Evolutionary conservation across 2,113 vertebrate species (phyloP).

Genomic region (Ammodytes dubius): DNA sequence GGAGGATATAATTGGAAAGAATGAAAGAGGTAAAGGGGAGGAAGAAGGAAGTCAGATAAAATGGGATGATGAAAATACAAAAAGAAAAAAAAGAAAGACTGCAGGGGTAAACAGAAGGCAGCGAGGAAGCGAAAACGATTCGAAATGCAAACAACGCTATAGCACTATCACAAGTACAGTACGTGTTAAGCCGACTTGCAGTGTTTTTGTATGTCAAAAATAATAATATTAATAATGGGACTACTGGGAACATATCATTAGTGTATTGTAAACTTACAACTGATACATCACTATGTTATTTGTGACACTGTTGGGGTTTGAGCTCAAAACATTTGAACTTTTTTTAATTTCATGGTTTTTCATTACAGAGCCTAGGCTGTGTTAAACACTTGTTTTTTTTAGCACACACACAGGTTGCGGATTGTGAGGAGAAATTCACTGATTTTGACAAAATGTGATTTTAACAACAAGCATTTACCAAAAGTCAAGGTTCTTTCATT

Average conservation of each 20-base stretch:
- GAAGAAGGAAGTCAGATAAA: constrained; percentile 35
- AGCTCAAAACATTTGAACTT: neutral
- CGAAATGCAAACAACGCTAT: constrained; percentile 63
- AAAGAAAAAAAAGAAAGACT: constrained; percentile 39
- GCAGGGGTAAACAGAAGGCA: constrained; percentile 63
- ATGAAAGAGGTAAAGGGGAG: constrained; percentile 27
- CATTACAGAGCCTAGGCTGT: too few species aligned
- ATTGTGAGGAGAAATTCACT: too few species aligned
- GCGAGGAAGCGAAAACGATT: constrained; percentile 48
- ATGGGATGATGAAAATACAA: constrained; percentile 47
- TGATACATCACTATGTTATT: constrained; percentile 8
- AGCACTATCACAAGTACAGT: constrained; percentile 48
- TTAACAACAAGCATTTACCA: too few species aligned
- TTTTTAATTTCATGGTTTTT: too few species aligned
- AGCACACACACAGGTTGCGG: too few species aligned
- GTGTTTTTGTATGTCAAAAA: constrained; percentile 20
- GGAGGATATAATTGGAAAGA: constrained; percentile 28
- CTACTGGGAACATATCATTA: constrained; percentile 17
- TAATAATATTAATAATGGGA: constrained; percentile 18
- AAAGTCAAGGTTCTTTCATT: too few species aligned
- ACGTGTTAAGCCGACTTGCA: constrained; percentile 32
- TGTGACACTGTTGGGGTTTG: neutral
- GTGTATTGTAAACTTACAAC: constrained; percentile 11
- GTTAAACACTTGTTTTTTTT: too few species aligned
- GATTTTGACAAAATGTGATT: too few species aligned